Conservation (phyloP, 1,140 invertebrate genomes). For the Asobara japonica region DNA sequence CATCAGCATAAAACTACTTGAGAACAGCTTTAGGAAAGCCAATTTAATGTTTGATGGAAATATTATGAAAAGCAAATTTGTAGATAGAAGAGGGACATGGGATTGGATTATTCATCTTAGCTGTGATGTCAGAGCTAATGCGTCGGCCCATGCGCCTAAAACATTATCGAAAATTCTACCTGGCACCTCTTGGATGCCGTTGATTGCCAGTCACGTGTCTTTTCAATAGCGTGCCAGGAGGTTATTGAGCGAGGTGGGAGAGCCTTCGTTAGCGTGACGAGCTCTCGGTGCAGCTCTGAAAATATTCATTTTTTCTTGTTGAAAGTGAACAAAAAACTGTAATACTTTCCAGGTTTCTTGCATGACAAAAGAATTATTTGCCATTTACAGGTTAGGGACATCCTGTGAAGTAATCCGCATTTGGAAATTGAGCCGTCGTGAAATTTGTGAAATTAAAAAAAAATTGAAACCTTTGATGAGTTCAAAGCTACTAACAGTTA, state of each 20-base stretch:
- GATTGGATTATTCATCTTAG: not conserved
- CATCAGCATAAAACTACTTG: not conserved
- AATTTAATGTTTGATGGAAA: not conserved
- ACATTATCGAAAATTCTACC: constrained; percentile 5
- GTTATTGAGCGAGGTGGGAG: constrained; percentile 3
- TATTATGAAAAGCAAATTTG: not conserved
- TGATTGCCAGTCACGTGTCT: constrained; percentile 9
- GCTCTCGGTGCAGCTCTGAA: not conserved
- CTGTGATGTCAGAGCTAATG: not conserved
- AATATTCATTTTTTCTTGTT: not conserved
- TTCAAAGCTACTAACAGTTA: no score
- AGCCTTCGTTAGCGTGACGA: constrained; percentile 12
- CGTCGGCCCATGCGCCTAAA: not conserved
- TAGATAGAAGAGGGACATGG: not conserved
- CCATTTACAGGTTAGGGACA: no score
- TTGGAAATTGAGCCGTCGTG: no score
- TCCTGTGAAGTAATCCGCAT: no score
- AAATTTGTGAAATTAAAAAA: no score
- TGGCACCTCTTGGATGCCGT: constrained; percentile 14
- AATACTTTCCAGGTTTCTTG: no score
- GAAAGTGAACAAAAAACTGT: no score
- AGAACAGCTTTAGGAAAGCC: not conserved
- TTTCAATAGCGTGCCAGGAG: constrained; percentile 18
- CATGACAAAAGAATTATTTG: no score
- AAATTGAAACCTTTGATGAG: no score